Evolutionary conservation across 1,140 invertebrate genomes (phyloP).

Genomic region (Monochamus saltuarius): DNA sequence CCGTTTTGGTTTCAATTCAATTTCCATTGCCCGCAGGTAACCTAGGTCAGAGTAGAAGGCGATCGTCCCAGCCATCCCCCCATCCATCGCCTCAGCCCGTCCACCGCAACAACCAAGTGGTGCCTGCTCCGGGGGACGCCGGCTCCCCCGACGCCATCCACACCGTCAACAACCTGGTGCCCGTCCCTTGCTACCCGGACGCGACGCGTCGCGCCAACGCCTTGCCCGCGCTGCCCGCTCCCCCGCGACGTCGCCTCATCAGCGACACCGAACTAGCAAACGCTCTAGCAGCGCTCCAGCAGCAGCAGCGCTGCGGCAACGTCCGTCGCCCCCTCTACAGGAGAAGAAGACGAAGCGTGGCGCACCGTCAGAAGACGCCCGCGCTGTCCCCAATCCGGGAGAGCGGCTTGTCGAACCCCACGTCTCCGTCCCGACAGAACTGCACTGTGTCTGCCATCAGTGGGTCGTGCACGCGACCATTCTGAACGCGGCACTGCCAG

Average conservation of each 20-base stretch:
- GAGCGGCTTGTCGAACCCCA: conserved; percentile 71
- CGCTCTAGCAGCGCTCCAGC: conserved; percentile 42
- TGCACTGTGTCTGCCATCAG: conserved; percentile 42
- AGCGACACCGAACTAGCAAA: conserved; percentile 47
- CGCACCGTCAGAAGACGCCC: conserved; percentile 56
- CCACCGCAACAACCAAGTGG: conserved; percentile 47
- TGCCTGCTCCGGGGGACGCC: conserved; percentile 30
- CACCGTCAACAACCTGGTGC: conserved; percentile 42
- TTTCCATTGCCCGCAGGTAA: no score
- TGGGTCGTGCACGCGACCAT: conserved; percentile 41
- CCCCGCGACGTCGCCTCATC: conserved; percentile 41
- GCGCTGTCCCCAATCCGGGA: conserved; percentile 70
- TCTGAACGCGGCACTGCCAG: conserved; percentile 21
- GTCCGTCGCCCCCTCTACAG: conserved; percentile 38
- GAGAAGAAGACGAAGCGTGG: conserved; percentile 44
- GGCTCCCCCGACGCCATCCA: conserved; percentile 31
- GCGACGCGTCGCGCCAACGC: conserved; percentile 30
- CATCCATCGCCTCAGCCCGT: conserved; percentile 30
- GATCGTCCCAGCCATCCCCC: conserved; percentile 26
- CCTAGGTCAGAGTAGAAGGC: conserved; percentile 36
- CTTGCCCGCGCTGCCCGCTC: conserved; percentile 39
- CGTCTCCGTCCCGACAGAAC: conserved; percentile 61
- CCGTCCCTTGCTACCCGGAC: conserved; percentile 36
- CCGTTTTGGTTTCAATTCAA: no score
- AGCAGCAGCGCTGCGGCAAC: conserved; percentile 36